Base-by-base conservation (phyloP, 2,888 invertebrate genomes). In the Dioctria rufipes region DNA sequence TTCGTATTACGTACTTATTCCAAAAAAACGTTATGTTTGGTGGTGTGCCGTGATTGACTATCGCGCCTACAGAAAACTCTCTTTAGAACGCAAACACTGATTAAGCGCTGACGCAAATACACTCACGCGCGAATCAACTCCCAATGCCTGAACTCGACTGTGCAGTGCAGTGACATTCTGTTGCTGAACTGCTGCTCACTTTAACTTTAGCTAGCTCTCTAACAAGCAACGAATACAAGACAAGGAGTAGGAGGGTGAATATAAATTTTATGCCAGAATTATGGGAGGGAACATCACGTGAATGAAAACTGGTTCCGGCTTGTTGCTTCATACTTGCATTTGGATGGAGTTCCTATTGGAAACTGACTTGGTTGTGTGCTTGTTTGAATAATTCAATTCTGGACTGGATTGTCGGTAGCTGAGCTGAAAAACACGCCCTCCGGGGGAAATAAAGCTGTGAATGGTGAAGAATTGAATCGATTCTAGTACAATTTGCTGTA, bases 21-120 rank as follows among this genome's bases (percentile, higher is more conserved):
- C 25, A 0, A 25, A 25, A 25, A 25, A 25, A 25, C 2, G 3
- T 39, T 61, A 54, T 46, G 8, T 11, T 46, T 67, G n/a, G 58
- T 60, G 73, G 13, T 39, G 13, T 25, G 6, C 25, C 37, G 37
- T 40, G 73, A 73, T 73, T 73, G 73, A 73, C 71, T 54, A 54
- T 71, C 39, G 39, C 71, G 58, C 25, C 25, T 1, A 25, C 54
- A 54, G 46, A 39, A 58, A 71, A 25, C 73, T 73, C 54, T 73
- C 73, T 51, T 39, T n/a, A n/a, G 51, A 37, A 13, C 51, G 69
- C 9, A 8, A 54, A 58, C 71, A 54, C 58, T 77, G 77, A 77
- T 77, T 60, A 77, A 77, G 77, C 77, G 25, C 61, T 42, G 40
- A 49, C 63, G 49, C 63, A 77, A 77, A 77, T 63, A 77, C 77